Evolutionary conservation across 2,888 invertebrate species (phyloP).

Genomic region (Helobdella robusta): DNA sequence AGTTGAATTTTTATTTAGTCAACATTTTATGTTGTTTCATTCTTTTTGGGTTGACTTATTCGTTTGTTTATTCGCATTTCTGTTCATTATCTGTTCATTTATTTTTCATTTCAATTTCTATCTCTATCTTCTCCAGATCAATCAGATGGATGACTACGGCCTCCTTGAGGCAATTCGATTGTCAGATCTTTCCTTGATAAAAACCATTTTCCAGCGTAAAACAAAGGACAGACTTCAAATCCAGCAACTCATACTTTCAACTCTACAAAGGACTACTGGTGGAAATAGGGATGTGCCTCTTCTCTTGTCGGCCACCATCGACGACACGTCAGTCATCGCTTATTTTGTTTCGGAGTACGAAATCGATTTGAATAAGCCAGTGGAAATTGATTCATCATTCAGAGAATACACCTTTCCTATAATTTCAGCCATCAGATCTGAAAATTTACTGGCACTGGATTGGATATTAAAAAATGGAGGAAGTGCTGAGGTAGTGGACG

Average conservation of each 20-base stretch:
- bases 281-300: slow-evolving; percentile 32
- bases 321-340: slow-evolving; percentile 32
- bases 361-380: slow-evolving; percentile 32
- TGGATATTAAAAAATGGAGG: slow-evolving; percentile 32
- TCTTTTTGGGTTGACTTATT: too few relatives aligned
- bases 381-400: slow-evolving; percentile 25
- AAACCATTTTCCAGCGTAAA: slow-evolving; percentile 5
- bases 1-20: too few relatives aligned
- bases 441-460: slow-evolving; percentile 31
- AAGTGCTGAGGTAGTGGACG: slow-evolving; percentile 31
- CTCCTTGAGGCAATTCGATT: slow-evolving; percentile 16
- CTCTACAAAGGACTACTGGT: slow-evolving; percentile 16
- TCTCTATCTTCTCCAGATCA: too few relatives aligned
- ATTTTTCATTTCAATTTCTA: too few relatives aligned
- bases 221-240: not conserved
- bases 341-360: slow-evolving; percentile 31
- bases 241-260: slow-evolving; percentile 6
- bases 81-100: too few relatives aligned
- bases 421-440: slow-evolving; percentile 29
- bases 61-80: too few relatives aligned
- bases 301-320: slow-evolving; percentile 31
- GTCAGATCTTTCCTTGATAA: not conserved
- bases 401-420: slow-evolving; percentile 30
- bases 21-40: too few relatives aligned
- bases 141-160: slow-evolving; percentile 21